phyloP scores from a whole-genome alignment of 2,888 invertebrate species.

The Himalopsyche japonica region DNA sequence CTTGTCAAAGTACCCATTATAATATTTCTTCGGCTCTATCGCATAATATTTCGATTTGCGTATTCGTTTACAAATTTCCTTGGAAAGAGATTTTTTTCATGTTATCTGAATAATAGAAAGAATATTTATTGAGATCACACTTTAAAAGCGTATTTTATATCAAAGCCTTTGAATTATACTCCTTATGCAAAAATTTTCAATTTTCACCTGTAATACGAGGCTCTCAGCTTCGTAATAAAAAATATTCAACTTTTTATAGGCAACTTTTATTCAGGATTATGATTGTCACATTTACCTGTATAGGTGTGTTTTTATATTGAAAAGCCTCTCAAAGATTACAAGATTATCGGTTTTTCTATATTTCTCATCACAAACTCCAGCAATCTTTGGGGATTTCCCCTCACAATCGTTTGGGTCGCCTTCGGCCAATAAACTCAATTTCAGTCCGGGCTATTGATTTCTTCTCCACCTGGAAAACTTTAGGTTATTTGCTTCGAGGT shows the following conservation, averaged over 20 bases:
- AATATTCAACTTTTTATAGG: neutral
- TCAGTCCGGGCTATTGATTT: constrained; percentile 26
- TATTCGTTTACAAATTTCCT: neutral
- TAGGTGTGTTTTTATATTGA: neutral
- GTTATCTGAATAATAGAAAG: neutral
- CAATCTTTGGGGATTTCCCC: constrained; percentile 9
- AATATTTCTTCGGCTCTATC: no score
- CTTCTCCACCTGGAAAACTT: constrained; percentile 11
- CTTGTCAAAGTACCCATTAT: no score
- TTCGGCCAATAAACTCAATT: constrained; percentile 29
- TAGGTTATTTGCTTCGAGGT: neutral
- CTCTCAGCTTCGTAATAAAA: neutral
- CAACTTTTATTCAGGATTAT: neutral
- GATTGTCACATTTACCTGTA: neutral
- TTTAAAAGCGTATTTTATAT: neutral
- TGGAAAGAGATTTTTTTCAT: neutral
- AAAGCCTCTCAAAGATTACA: constrained; percentile 1
- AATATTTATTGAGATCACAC: neutral
- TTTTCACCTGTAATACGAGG: neutral
- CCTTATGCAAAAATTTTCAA: neutral
- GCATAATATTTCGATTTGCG: neutral
- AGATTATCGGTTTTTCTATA: constrained; percentile 20
- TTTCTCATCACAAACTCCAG: constrained; percentile 11
- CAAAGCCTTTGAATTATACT: neutral
- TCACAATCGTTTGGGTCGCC: constrained; percentile 16